Percentiles rank a stretch among this genome's conserved stretches.
phyloP scores from a whole-genome alignment of 2,888 invertebrate species.

The Gibbula magus region DNA sequence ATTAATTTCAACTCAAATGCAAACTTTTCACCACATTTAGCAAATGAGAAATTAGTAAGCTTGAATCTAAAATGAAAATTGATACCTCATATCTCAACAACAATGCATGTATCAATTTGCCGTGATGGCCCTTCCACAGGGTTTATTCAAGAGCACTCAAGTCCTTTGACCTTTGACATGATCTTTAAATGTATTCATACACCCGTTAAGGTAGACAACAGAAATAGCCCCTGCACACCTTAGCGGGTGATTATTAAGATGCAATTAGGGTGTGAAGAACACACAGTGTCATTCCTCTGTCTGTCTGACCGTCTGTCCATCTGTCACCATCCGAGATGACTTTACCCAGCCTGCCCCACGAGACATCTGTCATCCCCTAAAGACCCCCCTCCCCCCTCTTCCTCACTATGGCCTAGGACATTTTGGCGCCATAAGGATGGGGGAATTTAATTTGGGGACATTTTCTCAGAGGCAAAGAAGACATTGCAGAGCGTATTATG shows the following conservation, averaged over 20 bases:
- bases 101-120: neutral
- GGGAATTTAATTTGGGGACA: too few species aligned
- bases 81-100: constrained; percentile 10
- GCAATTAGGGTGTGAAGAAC: neutral
- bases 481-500: too few species aligned
- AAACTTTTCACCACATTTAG: constrained; percentile 11
- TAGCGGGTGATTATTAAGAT: neutral
- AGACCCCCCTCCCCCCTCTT: too few species aligned
- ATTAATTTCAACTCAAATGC: neutral
- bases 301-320: neutral
- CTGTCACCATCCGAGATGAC: neutral
- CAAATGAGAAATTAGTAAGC: constrained; percentile 18
- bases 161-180: neutral
- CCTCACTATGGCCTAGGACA: too few species aligned
- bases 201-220: constrained; percentile 12
- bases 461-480: too few species aligned
- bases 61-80: constrained; percentile 9
- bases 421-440: too few species aligned
- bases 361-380: neutral
- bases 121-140: neutral
- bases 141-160: neutral
- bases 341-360: neutral
- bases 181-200: neutral
- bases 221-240: neutral
- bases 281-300: too few species aligned